Conservation (phyloP, 2,797 vertebrate genomes). For the Cacajao melanocephalus region DNA sequence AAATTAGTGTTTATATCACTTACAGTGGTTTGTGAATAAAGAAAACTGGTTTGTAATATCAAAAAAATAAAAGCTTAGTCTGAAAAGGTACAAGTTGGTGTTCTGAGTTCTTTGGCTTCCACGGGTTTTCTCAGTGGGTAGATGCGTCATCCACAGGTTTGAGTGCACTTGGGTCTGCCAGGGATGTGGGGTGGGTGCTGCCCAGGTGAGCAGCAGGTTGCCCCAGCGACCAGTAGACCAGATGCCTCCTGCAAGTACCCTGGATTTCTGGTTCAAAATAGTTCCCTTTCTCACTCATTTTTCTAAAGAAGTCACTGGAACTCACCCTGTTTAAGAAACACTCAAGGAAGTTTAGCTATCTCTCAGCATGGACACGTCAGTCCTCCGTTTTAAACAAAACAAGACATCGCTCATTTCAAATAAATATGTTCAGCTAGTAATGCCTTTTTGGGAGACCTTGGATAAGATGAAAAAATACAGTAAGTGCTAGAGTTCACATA, state of each 20-base stretch:
- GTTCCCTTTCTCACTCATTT: too few species aligned
- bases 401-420: neutral
- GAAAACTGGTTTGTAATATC: slow-evolving; percentile 92
- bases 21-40: slow-evolving; percentile 91
- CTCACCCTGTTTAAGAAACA: neutral
- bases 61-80: slow-evolving; percentile 92
- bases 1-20: slow-evolving; percentile 92
- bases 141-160: accelerated
- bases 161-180: neutral
- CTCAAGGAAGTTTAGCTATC: neutral
- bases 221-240: neutral
- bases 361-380: neutral
- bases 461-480: neutral
- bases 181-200: accelerated
- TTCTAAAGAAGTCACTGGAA: neutral
- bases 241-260: neutral
- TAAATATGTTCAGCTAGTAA: neutral
- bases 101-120: slow-evolving; percentile 79
- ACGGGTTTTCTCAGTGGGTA: neutral
- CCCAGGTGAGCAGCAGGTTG: too few species aligned
- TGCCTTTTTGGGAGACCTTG: neutral
- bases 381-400: neutral
- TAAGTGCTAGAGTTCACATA: neutral
- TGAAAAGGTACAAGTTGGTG: slow-evolving; percentile 84
- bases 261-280: neutral